Evolutionary conservation across 2,888 invertebrate species (phyloP), one percentile per base, ranked within the genome.

Genomic region (Cheiracanthium punctorium): DNA sequence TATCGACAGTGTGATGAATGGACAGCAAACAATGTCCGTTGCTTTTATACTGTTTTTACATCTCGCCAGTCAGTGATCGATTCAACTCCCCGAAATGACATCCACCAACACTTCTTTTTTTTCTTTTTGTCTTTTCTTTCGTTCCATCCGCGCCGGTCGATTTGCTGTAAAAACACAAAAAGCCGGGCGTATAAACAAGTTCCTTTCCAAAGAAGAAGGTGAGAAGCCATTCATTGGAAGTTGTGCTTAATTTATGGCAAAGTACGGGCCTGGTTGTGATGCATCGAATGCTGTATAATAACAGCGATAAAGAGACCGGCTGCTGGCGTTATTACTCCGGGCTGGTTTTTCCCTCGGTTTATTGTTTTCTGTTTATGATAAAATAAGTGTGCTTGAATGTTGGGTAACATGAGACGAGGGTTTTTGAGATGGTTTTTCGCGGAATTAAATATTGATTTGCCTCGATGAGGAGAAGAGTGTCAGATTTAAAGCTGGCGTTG

Each of bases 1-100:
- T 58, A 80, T 71, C 48, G 76, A 48, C 72, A 48, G 17, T 24
- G 32, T 82, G 82, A 82, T 82, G 76, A 82, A 82, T 77, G 82
- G 67, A 72, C 48, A 14, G 33, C 82, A 76, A 82, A 82, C 82
- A 82, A 82, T 82, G 82, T 82, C 82, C 82, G 64, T 58, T 58
- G 71, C 65, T 74, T 73, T 76, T 70, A 43, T 43, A n/a, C 20
- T 65, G 30, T 71, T 58, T 69, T 67, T 41, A 30, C 75, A 65
- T 75, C 58, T 58, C 24, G 74, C 24, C 17, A 17, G 65, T 65
- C 28, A 14, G 14, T 69, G 77, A 32, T 77, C 77, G 69, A 69
- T 76, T 41, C 58, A 69, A 52, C 52, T 69, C 32, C 48, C 28
- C 28, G 24, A 58, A 58, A 30, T 76, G 76, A 76, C 67, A 67